phyloP scores from a whole-genome alignment of 2,888 invertebrate genomes.

The Athetis lepigone region DNA sequence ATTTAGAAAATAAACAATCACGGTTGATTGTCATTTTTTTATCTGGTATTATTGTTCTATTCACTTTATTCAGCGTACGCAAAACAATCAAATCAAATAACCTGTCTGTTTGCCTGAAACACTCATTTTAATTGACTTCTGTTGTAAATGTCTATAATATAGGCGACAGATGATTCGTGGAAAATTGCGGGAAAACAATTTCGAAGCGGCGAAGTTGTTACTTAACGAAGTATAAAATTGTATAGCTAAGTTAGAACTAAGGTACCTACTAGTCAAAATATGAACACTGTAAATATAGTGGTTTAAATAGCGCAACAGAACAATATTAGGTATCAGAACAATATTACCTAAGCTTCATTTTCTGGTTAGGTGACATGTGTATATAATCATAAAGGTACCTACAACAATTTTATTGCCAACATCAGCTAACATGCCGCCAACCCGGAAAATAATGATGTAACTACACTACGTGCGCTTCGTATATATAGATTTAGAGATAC shows the following conservation, averaged over 20 bases:
- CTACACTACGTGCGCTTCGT: constrained; percentile 8
- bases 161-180: neutral
- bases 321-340: neutral
- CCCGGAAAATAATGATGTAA: constrained; percentile 22
- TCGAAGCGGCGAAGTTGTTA: neutral
- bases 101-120: neutral
- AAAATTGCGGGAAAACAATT: constrained; percentile 1
- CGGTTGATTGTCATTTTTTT: constrained; percentile 2
- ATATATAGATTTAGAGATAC: too few species aligned
- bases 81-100: constrained; percentile 10
- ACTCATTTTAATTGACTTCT: constrained; percentile 7
- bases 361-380: constrained; percentile 1
- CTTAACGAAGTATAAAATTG: too few species aligned
- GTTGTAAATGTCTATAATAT: neutral
- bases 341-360: neutral
- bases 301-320: neutral
- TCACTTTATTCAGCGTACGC: neutral
- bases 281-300: neutral
- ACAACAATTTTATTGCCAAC: constrained; percentile 8
- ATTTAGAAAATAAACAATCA: constrained; percentile 9
- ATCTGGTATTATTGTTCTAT: constrained; percentile 13
- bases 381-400: constrained; percentile 1
- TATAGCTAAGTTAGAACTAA: too few species aligned
- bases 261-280: too few species aligned
- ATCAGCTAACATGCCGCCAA: constrained; percentile 6